These are phyloP conservation scores for Eremophila alpestris DNA, from an alignment of 2,797 vertebrate species.

Conservation along the genomic window DNA sequence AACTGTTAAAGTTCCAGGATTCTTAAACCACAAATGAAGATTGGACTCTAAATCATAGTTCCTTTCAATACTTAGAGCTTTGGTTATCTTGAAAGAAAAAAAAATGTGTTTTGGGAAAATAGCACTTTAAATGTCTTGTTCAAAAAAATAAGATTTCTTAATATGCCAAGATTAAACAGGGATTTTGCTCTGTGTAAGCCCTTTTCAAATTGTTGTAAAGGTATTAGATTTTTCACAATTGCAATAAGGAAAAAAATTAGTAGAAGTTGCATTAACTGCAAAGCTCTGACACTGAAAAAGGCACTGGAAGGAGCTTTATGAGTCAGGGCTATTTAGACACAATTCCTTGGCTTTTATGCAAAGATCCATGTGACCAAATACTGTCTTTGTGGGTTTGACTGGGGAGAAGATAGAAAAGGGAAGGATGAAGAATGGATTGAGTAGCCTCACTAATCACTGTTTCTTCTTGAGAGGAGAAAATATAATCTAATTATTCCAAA, in stretches of 20 bases:
- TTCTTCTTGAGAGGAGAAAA: not conserved
- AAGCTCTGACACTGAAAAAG: constrained; percentile 21
- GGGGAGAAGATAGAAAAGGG: not conserved
- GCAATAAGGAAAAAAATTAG: constrained; percentile 23
- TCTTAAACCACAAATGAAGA: not conserved
- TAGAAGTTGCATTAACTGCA: constrained; percentile 32
- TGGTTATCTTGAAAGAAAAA: not conserved
- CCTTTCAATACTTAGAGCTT: not conserved
- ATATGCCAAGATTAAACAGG: constrained; percentile 24
- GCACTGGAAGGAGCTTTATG: constrained; percentile 31
- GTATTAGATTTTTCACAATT: constrained; percentile 56
- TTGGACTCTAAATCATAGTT: not conserved
- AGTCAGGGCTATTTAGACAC: constrained; percentile 18
- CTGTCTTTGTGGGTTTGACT: not conserved
- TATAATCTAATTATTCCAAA: constrained; percentile 19
- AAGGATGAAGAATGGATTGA: constrained; percentile 1
- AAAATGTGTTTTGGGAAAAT: not conserved
- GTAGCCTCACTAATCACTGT: not conserved
- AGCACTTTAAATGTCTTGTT: constrained; percentile 26
- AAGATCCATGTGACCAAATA: constrained; percentile 21
- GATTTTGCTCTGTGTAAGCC: constrained; percentile 49
- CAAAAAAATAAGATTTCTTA: constrained; percentile 35
- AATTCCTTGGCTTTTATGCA: constrained; percentile 24
- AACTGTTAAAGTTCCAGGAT: not conserved
- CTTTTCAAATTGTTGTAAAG: constrained; percentile 56